Conservation (phyloP, 2,888 invertebrate genomes). For the Drosophila kuntzei region DNA sequence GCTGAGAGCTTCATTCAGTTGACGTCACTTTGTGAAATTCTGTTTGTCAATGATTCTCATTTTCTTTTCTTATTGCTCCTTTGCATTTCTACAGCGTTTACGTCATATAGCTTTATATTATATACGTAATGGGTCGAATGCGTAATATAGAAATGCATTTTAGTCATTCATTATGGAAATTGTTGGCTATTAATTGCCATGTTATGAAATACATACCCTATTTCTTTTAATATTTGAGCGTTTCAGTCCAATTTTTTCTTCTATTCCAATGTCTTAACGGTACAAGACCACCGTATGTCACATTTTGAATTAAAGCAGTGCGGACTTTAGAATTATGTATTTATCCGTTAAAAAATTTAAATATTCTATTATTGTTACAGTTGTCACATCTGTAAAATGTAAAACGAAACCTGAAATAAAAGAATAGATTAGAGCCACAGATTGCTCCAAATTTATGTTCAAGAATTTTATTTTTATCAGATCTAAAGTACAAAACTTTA, state of each 20-base stretch:
- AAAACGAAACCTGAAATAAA: neutral
- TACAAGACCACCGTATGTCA: too few species aligned
- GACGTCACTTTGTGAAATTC: conserved; percentile 55
- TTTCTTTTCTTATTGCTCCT: conserved; percentile 15
- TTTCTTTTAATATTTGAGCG: too few species aligned
- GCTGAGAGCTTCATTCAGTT: conserved; percentile 22
- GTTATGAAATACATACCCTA: neutral
- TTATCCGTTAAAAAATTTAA: neutral
- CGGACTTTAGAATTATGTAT: too few species aligned
- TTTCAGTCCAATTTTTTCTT: too few species aligned
- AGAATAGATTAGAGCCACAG: neutral
- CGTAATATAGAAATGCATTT: too few species aligned
- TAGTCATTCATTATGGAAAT: conserved; percentile 22
- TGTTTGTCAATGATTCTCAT: conserved; percentile 21
- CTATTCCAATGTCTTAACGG: too few species aligned
- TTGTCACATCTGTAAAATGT: neutral
- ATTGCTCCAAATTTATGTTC: too few species aligned
- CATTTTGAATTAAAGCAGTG: neutral
- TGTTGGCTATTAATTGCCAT: conserved; percentile 9
- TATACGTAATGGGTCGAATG: conserved; percentile 35
- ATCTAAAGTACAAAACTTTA: too few species aligned
- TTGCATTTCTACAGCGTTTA: conserved; percentile 36
- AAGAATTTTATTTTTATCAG: too few species aligned
- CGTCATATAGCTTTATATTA: conserved; percentile 56
- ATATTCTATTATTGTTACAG: too few species aligned